Evolutionary conservation across 1,140 invertebrate genomes (phyloP).

Genomic region (Brachionus sp.): DNA sequence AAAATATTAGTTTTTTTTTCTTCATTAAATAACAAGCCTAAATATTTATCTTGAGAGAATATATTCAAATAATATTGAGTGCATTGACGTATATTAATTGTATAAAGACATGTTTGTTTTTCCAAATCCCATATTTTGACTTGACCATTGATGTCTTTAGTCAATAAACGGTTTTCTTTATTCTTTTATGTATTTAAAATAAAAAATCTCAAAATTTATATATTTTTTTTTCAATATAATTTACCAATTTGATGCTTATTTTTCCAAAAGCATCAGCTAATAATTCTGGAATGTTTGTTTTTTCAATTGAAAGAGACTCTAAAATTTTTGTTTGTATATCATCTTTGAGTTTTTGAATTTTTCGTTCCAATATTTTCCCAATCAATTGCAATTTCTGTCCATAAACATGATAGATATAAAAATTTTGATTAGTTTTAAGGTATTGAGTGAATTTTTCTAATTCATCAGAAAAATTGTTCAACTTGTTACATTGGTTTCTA

Average conservation of each 20-base stretch:
- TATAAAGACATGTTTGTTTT: neutral
- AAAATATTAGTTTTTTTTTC: neutral
- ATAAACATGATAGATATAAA: constrained; percentile 23
- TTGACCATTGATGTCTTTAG: neutral
- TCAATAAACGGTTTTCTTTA: neutral
- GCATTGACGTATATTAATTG: neutral
- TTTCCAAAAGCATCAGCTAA: neutral
- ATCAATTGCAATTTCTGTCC: neutral
- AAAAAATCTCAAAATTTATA: neutral
- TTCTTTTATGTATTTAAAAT: neutral
- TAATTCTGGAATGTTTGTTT: neutral
- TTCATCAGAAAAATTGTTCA: neutral
- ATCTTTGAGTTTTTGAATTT: neutral
- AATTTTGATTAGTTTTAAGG: neutral
- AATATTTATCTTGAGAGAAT: neutral
- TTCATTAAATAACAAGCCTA: neutral
- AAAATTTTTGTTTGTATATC: neutral
- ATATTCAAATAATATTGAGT: neutral
- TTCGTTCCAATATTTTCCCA: neutral
- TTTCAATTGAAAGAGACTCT: neutral
- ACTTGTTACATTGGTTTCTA: neutral
- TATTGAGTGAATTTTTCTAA: neutral
- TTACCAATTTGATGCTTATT: neutral
- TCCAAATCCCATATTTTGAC: neutral
- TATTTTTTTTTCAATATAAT: neutral